Conservation (phyloP, 2,113 vertebrate species). For the Nycticebus coucang region DNA sequence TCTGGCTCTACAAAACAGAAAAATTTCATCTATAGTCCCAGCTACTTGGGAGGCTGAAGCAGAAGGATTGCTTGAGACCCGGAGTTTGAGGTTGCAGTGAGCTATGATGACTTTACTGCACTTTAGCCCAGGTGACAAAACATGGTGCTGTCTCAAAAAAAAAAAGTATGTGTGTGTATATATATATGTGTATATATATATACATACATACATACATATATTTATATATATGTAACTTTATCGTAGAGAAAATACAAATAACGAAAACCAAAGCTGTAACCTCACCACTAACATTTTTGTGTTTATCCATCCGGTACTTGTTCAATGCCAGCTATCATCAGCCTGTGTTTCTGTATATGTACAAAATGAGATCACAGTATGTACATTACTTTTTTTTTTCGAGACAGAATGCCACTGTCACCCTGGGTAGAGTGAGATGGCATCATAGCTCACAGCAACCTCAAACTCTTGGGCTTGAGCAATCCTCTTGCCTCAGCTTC, state of each 20-base stretch:
- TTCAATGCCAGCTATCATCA: background rate
- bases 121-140: background rate
- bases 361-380: background rate
- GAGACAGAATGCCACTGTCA: too few relatives aligned
- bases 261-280: conserved; percentile 7
- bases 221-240: background rate
- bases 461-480: too few relatives aligned
- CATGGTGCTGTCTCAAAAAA: background rate
- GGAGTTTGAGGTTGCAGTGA: background rate
- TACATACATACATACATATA: too few relatives aligned
- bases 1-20: background rate
- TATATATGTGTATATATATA: too few relatives aligned
- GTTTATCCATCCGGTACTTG: background rate
- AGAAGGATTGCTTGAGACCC: background rate
- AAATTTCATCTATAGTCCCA: background rate
- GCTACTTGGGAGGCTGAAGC: background rate
- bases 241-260: conserved; percentile 22
- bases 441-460: too few relatives aligned
- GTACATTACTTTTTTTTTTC: background rate
- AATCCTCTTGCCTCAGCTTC: too few relatives aligned
- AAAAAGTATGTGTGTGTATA: background rate
- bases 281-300: background rate
- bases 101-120: too few relatives aligned
- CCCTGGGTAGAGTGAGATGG: too few relatives aligned
- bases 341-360: conserved; percentile 16